These are phyloP conservation scores for Spermophilus dauricus DNA, from an alignment of 2,113 vertebrate genomes.

Conservation along the genomic window DNA sequence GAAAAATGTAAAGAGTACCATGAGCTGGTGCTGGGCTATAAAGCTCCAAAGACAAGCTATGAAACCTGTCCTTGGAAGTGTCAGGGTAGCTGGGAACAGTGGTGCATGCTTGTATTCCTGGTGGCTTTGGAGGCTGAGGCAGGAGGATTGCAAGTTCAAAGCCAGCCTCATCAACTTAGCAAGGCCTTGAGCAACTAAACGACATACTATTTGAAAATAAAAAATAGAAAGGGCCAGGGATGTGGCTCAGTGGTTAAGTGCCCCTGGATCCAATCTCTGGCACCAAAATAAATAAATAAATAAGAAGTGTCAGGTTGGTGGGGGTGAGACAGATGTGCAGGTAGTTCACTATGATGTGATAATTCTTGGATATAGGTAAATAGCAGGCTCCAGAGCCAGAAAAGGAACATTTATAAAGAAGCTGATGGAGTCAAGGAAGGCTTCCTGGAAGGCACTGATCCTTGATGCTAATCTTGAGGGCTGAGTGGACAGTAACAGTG, in stretches of 20 bases:
- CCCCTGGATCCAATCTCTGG: too few species aligned
- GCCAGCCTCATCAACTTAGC: too few species aligned
- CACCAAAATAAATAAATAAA: too few species aligned
- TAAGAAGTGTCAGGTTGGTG: background rate
- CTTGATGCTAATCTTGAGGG: background rate
- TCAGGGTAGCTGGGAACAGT: background rate
- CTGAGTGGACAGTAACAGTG: background rate
- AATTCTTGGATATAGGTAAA: background rate
- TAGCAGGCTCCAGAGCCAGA: background rate
- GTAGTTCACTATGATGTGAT: accelerated
- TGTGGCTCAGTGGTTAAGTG: too few species aligned
- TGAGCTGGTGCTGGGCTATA: background rate
- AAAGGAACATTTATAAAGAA: background rate
- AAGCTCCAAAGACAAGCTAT: background rate
- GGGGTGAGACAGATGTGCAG: accelerated
- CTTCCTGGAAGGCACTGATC: background rate
- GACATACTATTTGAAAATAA: too few species aligned
- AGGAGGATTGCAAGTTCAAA: too few species aligned
- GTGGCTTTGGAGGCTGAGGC: too few species aligned
- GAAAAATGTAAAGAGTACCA: background rate
- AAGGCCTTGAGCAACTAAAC: too few species aligned
- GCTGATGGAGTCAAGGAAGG: background rate
- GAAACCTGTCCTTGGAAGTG: background rate
- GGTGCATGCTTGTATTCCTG: too few species aligned
- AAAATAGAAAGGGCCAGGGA: too few species aligned